A percentile compares a stretch with the other conserved stretches of the same genome.
These are phyloP conservation scores for Tubiluchus corallicola DNA, from an alignment of 2,888 invertebrate genomes.

Conservation along the genomic window DNA sequence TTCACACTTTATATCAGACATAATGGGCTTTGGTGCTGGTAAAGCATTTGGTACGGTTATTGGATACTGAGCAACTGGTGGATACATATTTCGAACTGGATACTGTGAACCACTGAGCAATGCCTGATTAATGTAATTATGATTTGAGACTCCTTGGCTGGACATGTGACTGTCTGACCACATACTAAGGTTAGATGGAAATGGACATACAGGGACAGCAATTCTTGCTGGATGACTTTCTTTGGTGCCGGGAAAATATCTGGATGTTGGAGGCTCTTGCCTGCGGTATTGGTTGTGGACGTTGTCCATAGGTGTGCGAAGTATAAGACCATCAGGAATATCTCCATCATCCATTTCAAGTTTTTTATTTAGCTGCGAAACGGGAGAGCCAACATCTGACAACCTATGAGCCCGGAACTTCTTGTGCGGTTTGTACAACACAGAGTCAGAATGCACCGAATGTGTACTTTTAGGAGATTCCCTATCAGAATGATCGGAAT, in stretches of 20 bases:
- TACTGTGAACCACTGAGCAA: background rate
- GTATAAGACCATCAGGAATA: background rate
- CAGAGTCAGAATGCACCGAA: too few species aligned
- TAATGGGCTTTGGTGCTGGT: background rate
- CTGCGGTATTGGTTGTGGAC: too few species aligned
- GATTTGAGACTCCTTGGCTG: too few species aligned
- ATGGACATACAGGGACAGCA: background rate
- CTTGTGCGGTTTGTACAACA: slow-evolving; percentile 76
- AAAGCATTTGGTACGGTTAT: background rate
- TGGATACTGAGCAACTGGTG: background rate
- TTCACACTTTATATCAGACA: background rate
- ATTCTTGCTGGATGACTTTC: background rate
- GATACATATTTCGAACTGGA: background rate
- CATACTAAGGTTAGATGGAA: background rate
- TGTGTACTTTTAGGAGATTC: too few species aligned
- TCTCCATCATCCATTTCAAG: background rate
- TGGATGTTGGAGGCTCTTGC: background rate
- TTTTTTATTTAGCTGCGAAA: background rate
- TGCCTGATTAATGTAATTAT: too few species aligned
- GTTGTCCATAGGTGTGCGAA: background rate
- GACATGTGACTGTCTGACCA: too few species aligned
- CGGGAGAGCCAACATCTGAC: slow-evolving; percentile 4
- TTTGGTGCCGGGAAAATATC: background rate
- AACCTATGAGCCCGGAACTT: slow-evolving; percentile 47
- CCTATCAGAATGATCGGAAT: too few species aligned